phyloP scores from a whole-genome alignment of 2,888 invertebrate genomes.

The Chouioia cunea region DNA sequence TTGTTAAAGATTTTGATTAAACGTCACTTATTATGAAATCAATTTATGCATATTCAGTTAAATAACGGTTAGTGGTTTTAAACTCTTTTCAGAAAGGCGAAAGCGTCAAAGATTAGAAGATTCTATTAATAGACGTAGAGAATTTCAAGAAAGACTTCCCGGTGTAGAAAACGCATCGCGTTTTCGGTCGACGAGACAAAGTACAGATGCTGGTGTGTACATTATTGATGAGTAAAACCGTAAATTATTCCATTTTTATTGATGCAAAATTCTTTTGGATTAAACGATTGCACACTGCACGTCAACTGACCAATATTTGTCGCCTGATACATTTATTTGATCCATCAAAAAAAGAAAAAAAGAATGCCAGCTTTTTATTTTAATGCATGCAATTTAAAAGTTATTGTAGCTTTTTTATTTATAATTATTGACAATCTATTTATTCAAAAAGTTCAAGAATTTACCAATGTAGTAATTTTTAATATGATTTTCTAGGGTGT shows the following conservation, averaged over 20 bases:
- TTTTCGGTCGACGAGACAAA: conserved; percentile 67
- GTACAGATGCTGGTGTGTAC: conserved; percentile 69
- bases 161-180: conserved; percentile 63
- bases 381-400: conserved; percentile 31
- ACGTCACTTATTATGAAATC: too few species aligned
- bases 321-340: conserved; percentile 20
- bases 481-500: neutral
- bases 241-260: conserved; percentile 18
- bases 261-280: conserved; percentile 15
- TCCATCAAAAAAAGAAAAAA: conserved; percentile 29
- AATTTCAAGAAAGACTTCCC: conserved; percentile 78
- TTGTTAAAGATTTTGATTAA: conserved; percentile 57
- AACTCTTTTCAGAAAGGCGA: conserved; percentile 77
- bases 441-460: conserved; percentile 36
- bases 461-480: neutral
- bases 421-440: conserved; percentile 19
- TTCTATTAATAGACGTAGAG: conserved; percentile 79
- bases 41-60: too few species aligned
- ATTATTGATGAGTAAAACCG: conserved; percentile 39
- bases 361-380: conserved; percentile 24
- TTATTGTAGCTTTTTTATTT: conserved; percentile 21
- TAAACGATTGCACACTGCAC: conserved; percentile 28
- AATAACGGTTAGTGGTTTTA: too few species aligned
- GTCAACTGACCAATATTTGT: conserved; percentile 7
- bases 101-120: conserved; percentile 86